Conservation (phyloP, 2,113 vertebrate genomes). For the Plestiodon gilberti region DNA sequence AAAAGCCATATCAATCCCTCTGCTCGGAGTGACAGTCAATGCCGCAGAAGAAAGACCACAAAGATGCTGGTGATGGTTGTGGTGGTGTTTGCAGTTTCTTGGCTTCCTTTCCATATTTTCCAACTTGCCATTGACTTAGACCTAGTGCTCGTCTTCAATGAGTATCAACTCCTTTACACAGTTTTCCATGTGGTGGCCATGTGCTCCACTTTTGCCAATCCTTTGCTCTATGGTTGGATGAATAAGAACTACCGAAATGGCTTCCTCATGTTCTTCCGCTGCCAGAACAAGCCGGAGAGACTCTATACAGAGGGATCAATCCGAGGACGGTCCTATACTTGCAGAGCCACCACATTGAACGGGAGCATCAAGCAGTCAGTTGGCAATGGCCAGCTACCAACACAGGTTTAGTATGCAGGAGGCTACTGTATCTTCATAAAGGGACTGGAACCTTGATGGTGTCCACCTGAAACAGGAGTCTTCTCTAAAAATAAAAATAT, state of each 20-base stretch:
- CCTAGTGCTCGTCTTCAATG: constrained; percentile 84
- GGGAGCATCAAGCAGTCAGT: constrained; percentile 71
- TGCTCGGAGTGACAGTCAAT: constrained; percentile 81
- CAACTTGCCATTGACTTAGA: constrained; percentile 91
- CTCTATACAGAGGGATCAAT: constrained; percentile 86
- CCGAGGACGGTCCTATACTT: constrained; percentile 78
- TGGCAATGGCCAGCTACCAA: constrained; percentile 77
- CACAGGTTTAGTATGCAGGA: constrained; percentile 78
- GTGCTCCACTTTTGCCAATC: constrained; percentile 92
- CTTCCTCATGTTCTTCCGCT: constrained; percentile 91
- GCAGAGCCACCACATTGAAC: constrained; percentile 78
- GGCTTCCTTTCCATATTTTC: constrained; percentile 90
- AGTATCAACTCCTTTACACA: constrained; percentile 91
- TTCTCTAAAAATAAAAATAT: constrained; percentile 15
- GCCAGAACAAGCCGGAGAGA: constrained; percentile 84
- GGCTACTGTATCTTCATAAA: neutral
- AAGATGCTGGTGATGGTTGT: constrained; percentile 92
- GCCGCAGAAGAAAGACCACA: constrained; percentile 87
- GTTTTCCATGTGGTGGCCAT: constrained; percentile 91
- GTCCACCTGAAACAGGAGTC: constrained; percentile 7
- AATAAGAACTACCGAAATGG: constrained; percentile 94
- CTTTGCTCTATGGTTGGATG: constrained; percentile 94
- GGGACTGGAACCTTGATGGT: constrained; percentile 15
- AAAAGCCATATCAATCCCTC: constrained; percentile 89
- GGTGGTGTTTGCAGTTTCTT: constrained; percentile 88